Evolutionary conservation across 2,888 invertebrate genomes (phyloP).

Genomic region (Liopterus haemorrhoidalis): DNA sequence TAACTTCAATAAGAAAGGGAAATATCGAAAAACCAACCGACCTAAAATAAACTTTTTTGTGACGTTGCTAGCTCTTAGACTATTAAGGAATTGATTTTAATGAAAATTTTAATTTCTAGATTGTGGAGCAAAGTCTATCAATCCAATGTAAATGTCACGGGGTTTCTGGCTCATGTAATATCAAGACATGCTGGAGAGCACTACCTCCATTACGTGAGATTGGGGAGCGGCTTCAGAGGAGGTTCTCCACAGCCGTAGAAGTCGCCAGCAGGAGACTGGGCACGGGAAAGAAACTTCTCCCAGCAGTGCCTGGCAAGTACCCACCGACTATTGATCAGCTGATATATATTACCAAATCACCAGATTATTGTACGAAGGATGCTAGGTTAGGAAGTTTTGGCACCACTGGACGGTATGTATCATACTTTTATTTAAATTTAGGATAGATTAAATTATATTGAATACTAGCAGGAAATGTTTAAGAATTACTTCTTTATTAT

Average conservation of each 20-base stretch:
- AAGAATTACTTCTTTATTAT: no score
- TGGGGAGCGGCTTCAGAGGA: conserved; percentile 52
- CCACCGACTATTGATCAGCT: conserved; percentile 54
- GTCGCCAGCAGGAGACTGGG: conserved; percentile 43
- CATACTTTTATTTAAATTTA: conserved; percentile 33
- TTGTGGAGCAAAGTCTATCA: conserved; percentile 55
- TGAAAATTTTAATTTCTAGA: conserved; percentile 45
- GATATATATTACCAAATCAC: conserved; percentile 71
- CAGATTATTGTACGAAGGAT: conserved; percentile 76
- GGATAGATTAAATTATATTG: no score
- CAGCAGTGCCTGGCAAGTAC: conserved; percentile 41
- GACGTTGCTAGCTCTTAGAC: no score
- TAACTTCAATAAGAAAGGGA: no score
- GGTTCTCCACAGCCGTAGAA: conserved; percentile 54
- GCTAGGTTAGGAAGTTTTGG: conserved; percentile 67
- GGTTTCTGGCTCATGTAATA: conserved; percentile 75
- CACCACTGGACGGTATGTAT: conserved; percentile 64
- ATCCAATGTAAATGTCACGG: conserved; percentile 79
- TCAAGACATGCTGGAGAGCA: conserved; percentile 76
- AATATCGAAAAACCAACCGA: no score
- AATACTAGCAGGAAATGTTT: no score
- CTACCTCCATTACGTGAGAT: conserved; percentile 55
- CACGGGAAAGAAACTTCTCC: conserved; percentile 42
- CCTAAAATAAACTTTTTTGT: no score
- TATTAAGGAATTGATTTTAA: background rate